Percentiles rank a stretch among this genome's conserved stretches.
phyloP scores from a whole-genome alignment of 1,140 invertebrate species.

The Propsilocerus akamusi region DNA sequence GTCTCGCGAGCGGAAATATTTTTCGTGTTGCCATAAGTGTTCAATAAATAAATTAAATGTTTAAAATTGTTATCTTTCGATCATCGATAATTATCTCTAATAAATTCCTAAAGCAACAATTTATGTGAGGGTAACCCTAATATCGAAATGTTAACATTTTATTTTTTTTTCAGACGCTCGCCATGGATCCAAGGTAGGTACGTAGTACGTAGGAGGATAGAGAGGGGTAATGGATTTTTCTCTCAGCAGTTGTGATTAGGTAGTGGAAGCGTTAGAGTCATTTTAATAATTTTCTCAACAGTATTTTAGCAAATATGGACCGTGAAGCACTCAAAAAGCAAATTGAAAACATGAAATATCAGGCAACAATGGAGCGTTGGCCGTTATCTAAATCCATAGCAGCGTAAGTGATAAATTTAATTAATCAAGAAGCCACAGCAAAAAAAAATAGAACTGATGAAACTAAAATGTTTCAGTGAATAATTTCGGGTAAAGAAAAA shows the following conservation, averaged over 20 bases:
- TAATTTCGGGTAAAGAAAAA: not conserved
- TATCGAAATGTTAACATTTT: no score
- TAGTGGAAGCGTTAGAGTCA: not conserved
- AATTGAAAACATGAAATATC: constrained; percentile 93
- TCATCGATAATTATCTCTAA: no score
- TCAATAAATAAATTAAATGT: no score
- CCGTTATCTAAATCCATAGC: constrained; percentile 82
- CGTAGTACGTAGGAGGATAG: not conserved
- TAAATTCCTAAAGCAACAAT: no score
- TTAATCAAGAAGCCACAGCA: no score
- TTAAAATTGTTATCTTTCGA: no score
- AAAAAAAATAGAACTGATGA: no score
- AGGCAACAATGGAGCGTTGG: constrained; percentile 89
- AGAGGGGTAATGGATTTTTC: not conserved
- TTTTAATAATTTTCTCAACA: constrained; percentile 20
- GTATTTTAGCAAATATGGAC: constrained; percentile 85
- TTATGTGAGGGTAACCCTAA: no score
- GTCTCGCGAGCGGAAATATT: no score
- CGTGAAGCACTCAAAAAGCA: constrained; percentile 92
- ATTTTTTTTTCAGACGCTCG: no score
- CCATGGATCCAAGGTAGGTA: not conserved
- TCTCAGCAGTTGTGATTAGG: not conserved
- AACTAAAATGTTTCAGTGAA: not conserved
- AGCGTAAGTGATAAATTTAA: constrained; percentile 55
- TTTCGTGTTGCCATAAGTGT: no score